phyloP scores from a whole-genome alignment of 2,888 invertebrate species.

The Lymantria monacha region DNA sequence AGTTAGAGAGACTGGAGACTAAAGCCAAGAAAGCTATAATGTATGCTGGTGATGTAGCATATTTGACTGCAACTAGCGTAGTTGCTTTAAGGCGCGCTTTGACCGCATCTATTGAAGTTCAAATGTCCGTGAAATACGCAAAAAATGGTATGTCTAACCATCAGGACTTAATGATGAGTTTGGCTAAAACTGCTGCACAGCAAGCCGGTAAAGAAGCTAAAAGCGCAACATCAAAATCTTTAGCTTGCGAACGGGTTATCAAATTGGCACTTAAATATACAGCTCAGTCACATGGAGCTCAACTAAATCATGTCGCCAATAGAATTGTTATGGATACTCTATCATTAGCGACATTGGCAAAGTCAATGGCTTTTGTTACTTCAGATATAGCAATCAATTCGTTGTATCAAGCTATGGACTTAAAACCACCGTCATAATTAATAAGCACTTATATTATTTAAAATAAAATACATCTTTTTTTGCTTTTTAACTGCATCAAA shows the following conservation, averaged over 20 bases:
- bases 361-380: constrained; percentile 76
- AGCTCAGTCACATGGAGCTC: constrained; percentile 70
- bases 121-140: constrained; percentile 72
- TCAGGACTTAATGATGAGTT: constrained; percentile 76
- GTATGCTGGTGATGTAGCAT: constrained; percentile 76
- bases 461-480: too few species aligned
- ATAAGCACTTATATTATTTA: not conserved
- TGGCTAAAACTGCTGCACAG: constrained; percentile 75
- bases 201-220: constrained; percentile 77
- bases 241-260: constrained; percentile 68
- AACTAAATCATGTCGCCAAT: constrained; percentile 71
- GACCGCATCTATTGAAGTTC: constrained; percentile 74
- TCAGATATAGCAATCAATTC: constrained; percentile 77
- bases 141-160: constrained; percentile 75
- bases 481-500: too few species aligned
- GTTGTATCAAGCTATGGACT: constrained; percentile 72
- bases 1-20: constrained; percentile 63
- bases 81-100: constrained; percentile 73
- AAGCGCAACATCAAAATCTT: constrained; percentile 68
- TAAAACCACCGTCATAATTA: constrained; percentile 60
- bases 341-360: constrained; percentile 68
- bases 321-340: constrained; percentile 74
- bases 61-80: constrained; percentile 72
- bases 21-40: constrained; percentile 76
- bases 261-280: constrained; percentile 73